Evolutionary conservation across 2,888 invertebrate genomes (phyloP), one percentile per base, ranked within the genome.

Genomic region (Capitulum mitella): DNA sequence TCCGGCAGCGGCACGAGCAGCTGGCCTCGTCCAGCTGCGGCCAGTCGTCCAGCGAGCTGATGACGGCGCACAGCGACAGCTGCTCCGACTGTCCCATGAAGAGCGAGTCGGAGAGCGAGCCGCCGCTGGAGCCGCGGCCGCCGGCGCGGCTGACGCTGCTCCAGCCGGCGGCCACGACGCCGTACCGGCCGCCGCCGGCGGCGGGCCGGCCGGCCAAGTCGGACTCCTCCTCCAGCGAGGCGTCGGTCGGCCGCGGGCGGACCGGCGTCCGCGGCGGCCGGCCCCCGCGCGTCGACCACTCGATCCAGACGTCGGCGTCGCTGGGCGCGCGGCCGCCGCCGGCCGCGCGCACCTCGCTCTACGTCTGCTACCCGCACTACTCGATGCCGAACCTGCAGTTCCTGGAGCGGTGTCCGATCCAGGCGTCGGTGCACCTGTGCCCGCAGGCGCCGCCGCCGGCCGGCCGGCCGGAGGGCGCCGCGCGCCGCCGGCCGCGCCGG

Each of bases 361-460:
- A 93, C 85, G 92, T 96, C 74, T 90, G 95, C 82, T 96, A 95
- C 86, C 95, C 96, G 46, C 95, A 92, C 86, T 96, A 96, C 84
- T 92, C 95, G 14, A 86, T 96, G 81, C 95, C 96, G 34, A 93
- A 95, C 87, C 89, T 96, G 83, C 93, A 92, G 83, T 96, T 96
- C 86, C 88, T 96, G 79, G 83, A 84, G 79, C 87, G 88, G 82
- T 80, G 81, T 80, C 34, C 79, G 80, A 76, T 83, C 84, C 70
- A 92, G 93, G 82, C 43, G 40, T 43, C 46, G 14, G 40, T 80
- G 80, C 51, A 81, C 80, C 76, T 79, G 80, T 51, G 90, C 94
- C 80, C 93, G 93, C 0, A 88, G 93, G 79, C 90, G 89, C 83
- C 83, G 82, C 87, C 83, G 82, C 77, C 81, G 82, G 43, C 80